Evolutionary conservation across 2,888 invertebrate genomes (phyloP).

Genomic region (Erebia aethiops): DNA sequence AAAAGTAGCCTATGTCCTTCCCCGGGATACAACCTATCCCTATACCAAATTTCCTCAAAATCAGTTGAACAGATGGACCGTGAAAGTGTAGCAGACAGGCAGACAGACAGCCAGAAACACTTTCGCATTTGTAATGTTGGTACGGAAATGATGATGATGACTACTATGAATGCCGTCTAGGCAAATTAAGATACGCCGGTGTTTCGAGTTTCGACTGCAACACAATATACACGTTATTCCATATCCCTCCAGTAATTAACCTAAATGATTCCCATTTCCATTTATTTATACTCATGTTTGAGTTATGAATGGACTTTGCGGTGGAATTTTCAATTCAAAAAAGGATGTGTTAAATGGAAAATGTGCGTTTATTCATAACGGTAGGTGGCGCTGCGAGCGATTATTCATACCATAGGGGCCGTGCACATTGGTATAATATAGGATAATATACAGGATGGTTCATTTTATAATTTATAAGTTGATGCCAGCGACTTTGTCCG

Average conservation of each 20-base stretch:
- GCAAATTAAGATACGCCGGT: neutral
- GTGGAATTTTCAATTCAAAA: conserved; percentile 24
- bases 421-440: neutral
- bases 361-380: conserved; percentile 18
- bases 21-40: too few species aligned
- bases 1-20: too few species aligned
- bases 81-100: too few species aligned
- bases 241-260: conserved; percentile 2
- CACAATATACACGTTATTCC: neutral
- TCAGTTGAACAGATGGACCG: too few species aligned
- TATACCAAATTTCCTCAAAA: too few species aligned
- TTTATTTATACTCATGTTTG: neutral
- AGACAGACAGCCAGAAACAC: too few species aligned
- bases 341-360: conserved; percentile 9
- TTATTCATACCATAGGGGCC: conserved; percentile 18
- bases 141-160: too few species aligned
- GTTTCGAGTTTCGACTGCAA: too few species aligned
- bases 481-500: too few species aligned
- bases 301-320: conserved; percentile 9
- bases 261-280: neutral
- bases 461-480: neutral
- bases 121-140: too few species aligned
- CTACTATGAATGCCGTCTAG: too few species aligned
- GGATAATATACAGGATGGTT: neutral
- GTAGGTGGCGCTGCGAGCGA: conserved; percentile 21